These are phyloP conservation scores for Drosophila tsacasi DNA, from an alignment of 1,140 invertebrate genomes.

Conservation along the genomic window DNA sequence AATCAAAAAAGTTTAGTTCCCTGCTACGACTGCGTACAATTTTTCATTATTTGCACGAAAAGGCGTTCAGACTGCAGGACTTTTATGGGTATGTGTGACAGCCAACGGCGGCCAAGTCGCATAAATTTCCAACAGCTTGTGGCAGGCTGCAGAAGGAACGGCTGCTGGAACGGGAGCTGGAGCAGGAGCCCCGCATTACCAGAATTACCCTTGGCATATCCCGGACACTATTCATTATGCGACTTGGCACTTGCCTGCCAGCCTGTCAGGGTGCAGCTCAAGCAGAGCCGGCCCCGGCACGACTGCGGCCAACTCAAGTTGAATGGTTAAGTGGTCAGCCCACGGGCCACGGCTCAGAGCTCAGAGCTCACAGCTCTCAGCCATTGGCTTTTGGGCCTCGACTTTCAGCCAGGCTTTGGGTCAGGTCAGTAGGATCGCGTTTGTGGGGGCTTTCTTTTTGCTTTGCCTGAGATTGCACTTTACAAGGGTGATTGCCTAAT, in stretches of 20 bases:
- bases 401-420: not conserved
- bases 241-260: constrained; percentile 71
- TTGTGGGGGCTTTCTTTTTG: constrained; percentile 4
- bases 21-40: constrained; percentile 55
- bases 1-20: constrained; percentile 67
- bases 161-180: constrained; percentile 3
- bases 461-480: constrained; percentile 36
- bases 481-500: constrained; percentile 41
- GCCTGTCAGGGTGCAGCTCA: constrained; percentile 58
- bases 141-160: constrained; percentile 24
- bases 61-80: constrained; percentile 45
- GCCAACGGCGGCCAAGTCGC: constrained; percentile 44
- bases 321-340: constrained; percentile 47
- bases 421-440: constrained; percentile 17
- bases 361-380: constrained; percentile 2
- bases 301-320: constrained; percentile 43
- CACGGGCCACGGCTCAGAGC: constrained; percentile 4
- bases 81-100: constrained; percentile 20
- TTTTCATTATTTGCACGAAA: constrained; percentile 72
- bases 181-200: constrained; percentile 46
- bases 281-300: constrained; percentile 20
- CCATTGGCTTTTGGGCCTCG: constrained; percentile 4
- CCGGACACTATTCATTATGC: constrained; percentile 70
- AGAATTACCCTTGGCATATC: constrained; percentile 55
- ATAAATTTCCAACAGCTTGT: constrained; percentile 58